A percentile compares a stretch with the other conserved stretches of the same genome.
Conservation (phyloP, 2,888 invertebrate genomes). For the Isotomurus palustris region DNA sequence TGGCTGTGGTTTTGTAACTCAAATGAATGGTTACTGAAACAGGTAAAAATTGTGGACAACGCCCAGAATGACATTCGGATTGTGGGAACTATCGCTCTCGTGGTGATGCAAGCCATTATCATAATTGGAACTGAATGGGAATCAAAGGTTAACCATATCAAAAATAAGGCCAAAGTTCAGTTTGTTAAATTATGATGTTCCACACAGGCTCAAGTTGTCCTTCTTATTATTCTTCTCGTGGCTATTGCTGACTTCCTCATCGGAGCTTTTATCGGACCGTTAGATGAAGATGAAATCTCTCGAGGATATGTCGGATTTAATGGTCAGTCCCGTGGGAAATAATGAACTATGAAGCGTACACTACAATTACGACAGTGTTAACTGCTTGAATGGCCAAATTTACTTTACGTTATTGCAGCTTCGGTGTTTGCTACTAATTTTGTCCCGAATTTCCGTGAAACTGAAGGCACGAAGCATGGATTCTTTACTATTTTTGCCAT, state of each 20-base stretch:
- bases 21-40: too few relatives aligned
- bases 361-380: neutral
- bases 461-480: slow-evolving; percentile 49
- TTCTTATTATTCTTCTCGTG: slow-evolving; percentile 73
- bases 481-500: slow-evolving; percentile 58
- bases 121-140: slow-evolving; percentile 97
- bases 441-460: slow-evolving; percentile 43
- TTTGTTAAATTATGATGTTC: slow-evolving; percentile 25
- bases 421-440: slow-evolving; percentile 45
- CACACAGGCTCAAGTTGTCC: slow-evolving; percentile 73
- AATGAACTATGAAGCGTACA: neutral
- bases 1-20: too few relatives aligned
- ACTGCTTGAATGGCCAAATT: neutral
- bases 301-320: slow-evolving; percentile 87
- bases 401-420: slow-evolving; percentile 21
- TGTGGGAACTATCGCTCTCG: slow-evolving; percentile 59
- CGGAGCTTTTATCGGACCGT: slow-evolving; percentile 80
- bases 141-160: slow-evolving; percentile 65
- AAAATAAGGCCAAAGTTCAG: too few relatives aligned
- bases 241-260: slow-evolving; percentile 85
- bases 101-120: slow-evolving; percentile 45
- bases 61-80: slow-evolving; percentile 75
- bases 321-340: slow-evolving; percentile 55
- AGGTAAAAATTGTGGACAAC: slow-evolving; percentile 71
- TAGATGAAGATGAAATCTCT: slow-evolving; percentile 61